phyloP scores from a whole-genome alignment of 2,888 invertebrate species.

The Catocala sponsa region DNA sequence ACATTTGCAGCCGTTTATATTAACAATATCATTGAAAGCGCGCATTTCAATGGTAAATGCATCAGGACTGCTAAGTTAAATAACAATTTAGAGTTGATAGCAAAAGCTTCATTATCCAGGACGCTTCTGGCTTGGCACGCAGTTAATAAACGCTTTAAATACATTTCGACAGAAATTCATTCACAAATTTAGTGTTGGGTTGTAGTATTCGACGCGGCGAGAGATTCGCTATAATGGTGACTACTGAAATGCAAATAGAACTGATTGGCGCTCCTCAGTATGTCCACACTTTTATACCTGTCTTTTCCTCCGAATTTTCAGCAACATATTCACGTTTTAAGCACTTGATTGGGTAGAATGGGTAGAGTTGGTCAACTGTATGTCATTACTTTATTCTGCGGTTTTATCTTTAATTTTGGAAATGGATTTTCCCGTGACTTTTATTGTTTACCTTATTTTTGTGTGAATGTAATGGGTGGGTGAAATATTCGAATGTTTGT shows the following conservation, averaged over 20 bases:
- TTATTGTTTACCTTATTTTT: constrained; percentile 32
- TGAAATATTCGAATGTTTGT: constrained; percentile 23
- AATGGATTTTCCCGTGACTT: constrained; percentile 25
- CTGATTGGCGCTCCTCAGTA: constrained; percentile 68
- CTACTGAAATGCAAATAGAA: constrained; percentile 74
- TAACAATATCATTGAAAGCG: constrained; percentile 46
- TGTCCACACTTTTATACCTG: constrained; percentile 42
- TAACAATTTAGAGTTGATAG: constrained; percentile 63
- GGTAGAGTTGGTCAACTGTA: constrained; percentile 35
- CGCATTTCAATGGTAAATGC: constrained; percentile 54
- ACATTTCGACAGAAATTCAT: constrained; percentile 65
- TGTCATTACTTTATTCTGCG: constrained; percentile 36
- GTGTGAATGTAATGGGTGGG: constrained; percentile 17
- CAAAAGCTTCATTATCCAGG: constrained; percentile 61
- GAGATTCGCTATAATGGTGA: constrained; percentile 66
- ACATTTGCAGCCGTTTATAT: constrained; percentile 33
- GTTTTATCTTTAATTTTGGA: constrained; percentile 39
- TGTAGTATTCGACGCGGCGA: constrained; percentile 45
- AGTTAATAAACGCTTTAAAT: constrained; percentile 64
- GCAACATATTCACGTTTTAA: constrained; percentile 39
- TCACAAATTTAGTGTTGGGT: constrained; percentile 53
- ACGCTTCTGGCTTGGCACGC: constrained; percentile 56
- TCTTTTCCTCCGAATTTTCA: constrained; percentile 42
- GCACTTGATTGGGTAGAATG: constrained; percentile 42
- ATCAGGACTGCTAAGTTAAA: constrained; percentile 59